Evolutionary conservation across 2,113 vertebrate species (phyloP).

Genomic region (Galbula dea): DNA sequence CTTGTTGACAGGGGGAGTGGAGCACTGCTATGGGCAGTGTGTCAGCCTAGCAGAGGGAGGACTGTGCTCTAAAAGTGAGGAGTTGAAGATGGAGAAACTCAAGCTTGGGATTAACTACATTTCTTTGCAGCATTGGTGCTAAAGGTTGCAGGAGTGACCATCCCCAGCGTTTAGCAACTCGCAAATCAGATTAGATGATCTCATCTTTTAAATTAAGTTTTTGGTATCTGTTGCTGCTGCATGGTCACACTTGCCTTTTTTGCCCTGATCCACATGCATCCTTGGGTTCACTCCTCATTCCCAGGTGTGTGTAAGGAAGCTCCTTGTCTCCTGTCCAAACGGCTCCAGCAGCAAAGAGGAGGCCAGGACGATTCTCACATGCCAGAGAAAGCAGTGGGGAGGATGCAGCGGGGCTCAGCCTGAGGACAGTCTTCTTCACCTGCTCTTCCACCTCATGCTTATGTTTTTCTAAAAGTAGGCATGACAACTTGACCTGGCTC

Average conservation of each 20-base stretch:
- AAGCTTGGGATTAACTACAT: not conserved
- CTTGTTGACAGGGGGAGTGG: rapidly evolving
- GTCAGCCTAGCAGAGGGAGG: not conserved
- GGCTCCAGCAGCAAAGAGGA: not conserved
- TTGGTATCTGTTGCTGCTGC: not conserved
- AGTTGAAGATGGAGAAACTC: not conserved
- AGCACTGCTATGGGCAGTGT: rapidly evolving
- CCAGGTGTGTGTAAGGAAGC: not conserved
- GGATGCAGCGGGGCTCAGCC: rapidly evolving
- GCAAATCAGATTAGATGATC: not conserved
- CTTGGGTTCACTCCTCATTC: not conserved
- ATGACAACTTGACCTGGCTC: not conserved
- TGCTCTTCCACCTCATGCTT: not conserved
- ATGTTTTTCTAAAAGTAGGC: not conserved
- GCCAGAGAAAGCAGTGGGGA: not conserved
- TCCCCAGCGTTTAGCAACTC: not conserved
- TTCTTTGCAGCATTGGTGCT: not conserved
- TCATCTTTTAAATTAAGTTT: not conserved
- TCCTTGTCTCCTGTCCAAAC: not conserved
- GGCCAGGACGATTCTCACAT: not conserved
- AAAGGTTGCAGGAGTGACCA: not conserved
- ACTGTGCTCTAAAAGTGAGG: not conserved
- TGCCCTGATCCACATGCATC: not conserved
- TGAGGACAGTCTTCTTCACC: not conserved
- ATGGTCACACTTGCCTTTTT: rapidly evolving